Evolutionary conservation across 2,888 invertebrate species (phyloP), one percentile per base, ranked within the genome.

Genomic region (Yponomeuta plumbellus): DNA sequence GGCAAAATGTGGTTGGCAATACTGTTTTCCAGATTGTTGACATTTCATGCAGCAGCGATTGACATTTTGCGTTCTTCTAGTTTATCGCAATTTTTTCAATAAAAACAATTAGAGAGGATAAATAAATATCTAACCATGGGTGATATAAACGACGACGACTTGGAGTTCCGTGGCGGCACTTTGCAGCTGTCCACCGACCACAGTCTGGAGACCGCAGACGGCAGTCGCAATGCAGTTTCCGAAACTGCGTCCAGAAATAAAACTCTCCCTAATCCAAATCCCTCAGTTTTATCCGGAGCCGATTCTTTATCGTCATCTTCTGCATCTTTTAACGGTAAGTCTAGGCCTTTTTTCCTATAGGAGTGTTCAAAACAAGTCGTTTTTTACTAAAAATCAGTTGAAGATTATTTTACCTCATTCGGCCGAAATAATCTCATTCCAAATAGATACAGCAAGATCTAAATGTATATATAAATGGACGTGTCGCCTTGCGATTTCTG

Each of bases 151-250:
- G 93, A 93, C 61, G 93, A 93, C 44, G 93, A 93, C 71, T 81
- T 83, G 80, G 93, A 93, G 76, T 93, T 93, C 72, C 89, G 90
- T 65, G 93, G 92, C 56, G 93, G 92, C 61, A 92, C 92, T 39
- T 75, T 91, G 69, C 89, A 91, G 74, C 73, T 91, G 65, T 85
- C 88, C 20, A 75, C 84, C 1, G 89, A 90, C 23, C 77, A 75
- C 58, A 70, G 72, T 40, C 73, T 73, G 26, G 82, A 78, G 44
- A 74, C 68, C 69, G 73, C 76, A 58, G 81, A 78, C 64, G 78
- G 71, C 71, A 78, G 72, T 71, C 74, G 72, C 58, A 79, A 73
- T 70, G 78, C 72, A 75, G 72, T 74, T 68, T 67, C 79, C 66
- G 80, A 77, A 69, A 80, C 73, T 73, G 71, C 79, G 22, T 76